Percentiles rank a stretch among this genome's conserved stretches.
Conservation (phyloP, 2,113 vertebrate species). For the Promerops cafer region DNA sequence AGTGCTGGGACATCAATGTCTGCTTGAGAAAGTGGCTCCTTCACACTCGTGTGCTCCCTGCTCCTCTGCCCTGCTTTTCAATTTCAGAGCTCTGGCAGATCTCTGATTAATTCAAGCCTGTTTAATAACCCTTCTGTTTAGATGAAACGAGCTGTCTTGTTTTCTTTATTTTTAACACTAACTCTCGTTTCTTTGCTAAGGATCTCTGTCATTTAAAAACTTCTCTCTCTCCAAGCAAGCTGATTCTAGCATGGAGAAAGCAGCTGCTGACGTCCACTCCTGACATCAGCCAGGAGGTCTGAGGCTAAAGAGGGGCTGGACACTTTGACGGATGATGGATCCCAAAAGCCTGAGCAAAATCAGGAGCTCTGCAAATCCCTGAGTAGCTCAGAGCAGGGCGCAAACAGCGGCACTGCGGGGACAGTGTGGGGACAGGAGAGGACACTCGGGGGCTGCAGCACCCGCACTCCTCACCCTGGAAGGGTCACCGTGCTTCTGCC, state of each 20-base stretch:
- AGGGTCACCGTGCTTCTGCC: not conserved
- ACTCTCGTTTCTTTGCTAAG: conserved; percentile 71
- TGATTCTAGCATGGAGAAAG: conserved; percentile 53
- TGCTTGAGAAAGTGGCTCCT: not conserved
- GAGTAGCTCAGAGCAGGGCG: accelerated
- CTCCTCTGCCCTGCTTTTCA: conserved; percentile 49
- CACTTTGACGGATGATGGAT: not conserved
- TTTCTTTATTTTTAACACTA: conserved; percentile 75
- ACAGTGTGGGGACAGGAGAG: accelerated
- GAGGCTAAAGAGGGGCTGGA: not conserved
- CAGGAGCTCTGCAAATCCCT: accelerated
- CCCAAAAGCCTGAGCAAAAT: not conserved
- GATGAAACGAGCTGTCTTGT: conserved; percentile 80
- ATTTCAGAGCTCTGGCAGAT: conserved; percentile 64
- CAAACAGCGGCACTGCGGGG: accelerated
- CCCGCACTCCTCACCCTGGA: not conserved
- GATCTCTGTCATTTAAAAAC: conserved; percentile 74
- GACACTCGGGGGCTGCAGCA: accelerated
- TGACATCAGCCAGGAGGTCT: conserved; percentile 47
- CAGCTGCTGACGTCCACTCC: conserved; percentile 57
- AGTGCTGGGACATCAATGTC: not conserved
- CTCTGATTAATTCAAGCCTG: conserved; percentile 77
- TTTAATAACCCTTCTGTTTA: conserved; percentile 78
- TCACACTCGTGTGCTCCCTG: not conserved
- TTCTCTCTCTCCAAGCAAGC: conserved; percentile 61